phyloP scores from a whole-genome alignment of 2,797 vertebrate genomes.

The Macroramphosus scolopax region DNA sequence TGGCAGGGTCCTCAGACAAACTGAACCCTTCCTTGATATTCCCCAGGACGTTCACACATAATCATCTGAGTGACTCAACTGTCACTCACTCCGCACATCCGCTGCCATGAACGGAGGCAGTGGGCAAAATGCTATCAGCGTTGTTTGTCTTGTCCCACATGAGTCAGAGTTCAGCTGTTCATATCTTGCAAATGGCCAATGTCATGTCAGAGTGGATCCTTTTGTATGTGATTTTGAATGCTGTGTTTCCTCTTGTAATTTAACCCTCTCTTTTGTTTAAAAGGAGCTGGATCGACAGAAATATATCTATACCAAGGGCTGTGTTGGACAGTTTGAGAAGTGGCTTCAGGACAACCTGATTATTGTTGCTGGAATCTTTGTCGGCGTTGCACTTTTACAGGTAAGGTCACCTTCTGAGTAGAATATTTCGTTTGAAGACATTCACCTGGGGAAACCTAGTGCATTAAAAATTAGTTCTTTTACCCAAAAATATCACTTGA shows the following conservation, averaged over 20 bases:
- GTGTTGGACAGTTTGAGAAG: conserved; percentile 92
- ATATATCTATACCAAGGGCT: conserved; percentile 89
- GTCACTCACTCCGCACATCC: conserved; percentile 7
- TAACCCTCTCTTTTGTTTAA: conserved; percentile 7
- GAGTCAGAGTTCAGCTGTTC: conserved; percentile 35
- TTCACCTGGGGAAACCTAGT: not conserved
- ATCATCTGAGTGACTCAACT: conserved; percentile 40
- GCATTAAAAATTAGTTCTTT: conserved; percentile 23
- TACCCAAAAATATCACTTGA: conserved; percentile 1
- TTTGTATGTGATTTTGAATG: not conserved
- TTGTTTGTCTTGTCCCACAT: conserved; percentile 23
- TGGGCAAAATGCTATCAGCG: conserved; percentile 10
- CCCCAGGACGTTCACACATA: conserved; percentile 22
- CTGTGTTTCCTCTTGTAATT: no score
- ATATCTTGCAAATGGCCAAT: conserved; percentile 3
- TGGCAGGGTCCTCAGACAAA: conserved; percentile 22
- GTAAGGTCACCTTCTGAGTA: conserved; percentile 55
- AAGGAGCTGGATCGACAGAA: conserved; percentile 86
- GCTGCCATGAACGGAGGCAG: conserved; percentile 9
- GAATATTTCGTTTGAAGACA: not conserved
- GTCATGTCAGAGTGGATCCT: conserved; percentile 2
- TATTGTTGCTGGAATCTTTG: conserved; percentile 86
- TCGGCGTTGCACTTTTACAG: conserved; percentile 90
- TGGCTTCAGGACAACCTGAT: conserved; percentile 93
- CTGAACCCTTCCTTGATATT: conserved; percentile 25